Conservation (phyloP, 37 sponge, comb jelly and placozoan genomes). For the Halisarca cf. caerulea region DNA sequence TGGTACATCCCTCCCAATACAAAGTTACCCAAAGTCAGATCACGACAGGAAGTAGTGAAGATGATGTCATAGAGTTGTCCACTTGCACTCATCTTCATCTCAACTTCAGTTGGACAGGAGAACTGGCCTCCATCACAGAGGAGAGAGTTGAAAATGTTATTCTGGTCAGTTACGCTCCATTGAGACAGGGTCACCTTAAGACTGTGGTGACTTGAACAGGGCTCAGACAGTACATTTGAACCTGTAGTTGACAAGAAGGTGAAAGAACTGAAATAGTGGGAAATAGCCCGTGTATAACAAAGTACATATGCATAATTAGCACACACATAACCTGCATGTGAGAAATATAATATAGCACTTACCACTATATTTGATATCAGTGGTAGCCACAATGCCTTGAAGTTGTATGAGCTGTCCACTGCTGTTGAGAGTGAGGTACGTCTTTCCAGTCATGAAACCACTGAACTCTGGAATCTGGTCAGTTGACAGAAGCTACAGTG, state of each 20-base stretch:
- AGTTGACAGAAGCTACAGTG: neutral
- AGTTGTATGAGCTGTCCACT: neutral
- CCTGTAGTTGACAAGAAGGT: neutral
- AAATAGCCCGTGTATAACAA: no score
- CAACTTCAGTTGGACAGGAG: neutral
- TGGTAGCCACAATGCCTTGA: neutral
- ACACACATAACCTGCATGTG: no score
- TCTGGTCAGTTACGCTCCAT: constrained; percentile 8
- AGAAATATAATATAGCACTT: no score
- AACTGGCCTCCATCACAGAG: constrained; percentile 12
- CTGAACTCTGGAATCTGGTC: neutral
- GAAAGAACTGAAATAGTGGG: no score
- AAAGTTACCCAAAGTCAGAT: neutral
- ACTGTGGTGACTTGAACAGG: neutral
- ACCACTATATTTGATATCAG: neutral
- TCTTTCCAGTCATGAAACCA: neutral
- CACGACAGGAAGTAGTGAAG: neutral
- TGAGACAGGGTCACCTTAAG: neutral
- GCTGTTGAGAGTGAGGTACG: neutral
- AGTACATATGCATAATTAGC: no score
- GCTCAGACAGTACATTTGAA: neutral
- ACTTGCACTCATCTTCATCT: neutral
- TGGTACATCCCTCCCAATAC: neutral
- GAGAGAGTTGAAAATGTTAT: constrained; percentile 6
- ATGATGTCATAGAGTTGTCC: neutral